phyloP scores from a whole-genome alignment of 2,113 vertebrate genomes.

The Pedionomus torquatus region DNA sequence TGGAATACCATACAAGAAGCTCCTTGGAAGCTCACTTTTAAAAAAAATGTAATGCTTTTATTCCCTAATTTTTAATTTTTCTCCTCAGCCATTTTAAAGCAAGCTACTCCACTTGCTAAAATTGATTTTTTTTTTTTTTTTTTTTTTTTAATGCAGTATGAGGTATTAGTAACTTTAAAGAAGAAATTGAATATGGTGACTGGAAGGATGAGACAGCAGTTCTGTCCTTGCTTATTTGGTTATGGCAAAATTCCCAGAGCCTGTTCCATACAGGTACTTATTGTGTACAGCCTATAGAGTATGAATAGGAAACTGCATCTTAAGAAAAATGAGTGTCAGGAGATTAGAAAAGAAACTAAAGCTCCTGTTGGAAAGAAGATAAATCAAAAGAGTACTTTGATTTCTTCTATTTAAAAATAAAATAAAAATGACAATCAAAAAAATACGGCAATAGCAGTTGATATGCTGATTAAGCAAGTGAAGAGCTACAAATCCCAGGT shows the following conservation, averaged over 20 bases:
- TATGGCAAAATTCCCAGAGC: constrained; percentile 42
- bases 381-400: constrained; percentile 7
- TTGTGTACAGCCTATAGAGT: background rate
- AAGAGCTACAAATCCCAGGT: background rate
- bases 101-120: background rate
- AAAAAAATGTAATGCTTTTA: background rate
- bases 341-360: constrained; percentile 15
- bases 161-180: background rate
- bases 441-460: background rate
- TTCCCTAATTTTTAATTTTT: background rate
- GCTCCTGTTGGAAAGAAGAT: background rate
- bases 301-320: background rate
- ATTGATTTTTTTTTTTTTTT: background rate
- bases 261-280: background rate
- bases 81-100: background rate
- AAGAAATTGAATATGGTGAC: background rate
- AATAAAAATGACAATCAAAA: constrained; percentile 4
- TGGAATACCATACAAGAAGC: background rate
- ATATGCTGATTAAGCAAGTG: background rate
- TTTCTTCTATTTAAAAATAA: constrained; percentile 28
- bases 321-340: background rate
- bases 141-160: background rate
- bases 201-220: background rate
- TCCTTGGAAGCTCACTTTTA: background rate
- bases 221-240: background rate